Evolutionary conservation across 1,140 invertebrate species (phyloP), one percentile per base, ranked within the genome.

Genomic region (Limonius californicus): DNA sequence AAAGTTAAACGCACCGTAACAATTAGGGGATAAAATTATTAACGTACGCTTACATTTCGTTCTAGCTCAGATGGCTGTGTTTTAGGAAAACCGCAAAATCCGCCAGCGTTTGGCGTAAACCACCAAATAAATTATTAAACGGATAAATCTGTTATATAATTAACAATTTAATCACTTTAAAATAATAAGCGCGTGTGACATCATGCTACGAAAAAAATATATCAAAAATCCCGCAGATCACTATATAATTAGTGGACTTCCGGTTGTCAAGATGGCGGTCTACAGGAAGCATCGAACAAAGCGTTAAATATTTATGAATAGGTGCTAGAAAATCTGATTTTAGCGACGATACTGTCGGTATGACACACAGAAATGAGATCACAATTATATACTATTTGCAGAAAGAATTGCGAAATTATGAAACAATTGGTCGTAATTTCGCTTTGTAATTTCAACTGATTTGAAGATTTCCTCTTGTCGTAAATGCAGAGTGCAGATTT

Each of bases 241-340:
- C 35, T 39, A 39, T n/a, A n/a, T 39, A 39, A 39, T 39, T 39
- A 39, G 35, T 39, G 35, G n/a, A 39, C n/a, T 39, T 39, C 35
- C 35, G 35, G 35, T 39, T 39, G n/a, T n/a, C 2, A 39, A 39
- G 35, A 39, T 39, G 35, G 35, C 35, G 35, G 35, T 39, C 2
- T 11, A 39, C 35, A 39, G 35, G 35, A 39, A 39, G 11, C 35
- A 2, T 6, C n/a, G 11, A 39, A 39, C 35, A 39, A 39, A 39
- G 35, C 35, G 35, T 39, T 39, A 39, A 39, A 39, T 39, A 39
- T 39, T 39, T 39, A 39, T 39, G 35, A 39, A 39, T 39, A 39
- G 35, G 35, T 39, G 35, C 11, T 39, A 39, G 35, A 39, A 39
- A 39, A 39, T 39, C 35, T 39, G 35, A 12, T 39, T 39, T 39